Conservation (phyloP, 2,797 vertebrate genomes). For the Limnodromus scolopaceus region DNA sequence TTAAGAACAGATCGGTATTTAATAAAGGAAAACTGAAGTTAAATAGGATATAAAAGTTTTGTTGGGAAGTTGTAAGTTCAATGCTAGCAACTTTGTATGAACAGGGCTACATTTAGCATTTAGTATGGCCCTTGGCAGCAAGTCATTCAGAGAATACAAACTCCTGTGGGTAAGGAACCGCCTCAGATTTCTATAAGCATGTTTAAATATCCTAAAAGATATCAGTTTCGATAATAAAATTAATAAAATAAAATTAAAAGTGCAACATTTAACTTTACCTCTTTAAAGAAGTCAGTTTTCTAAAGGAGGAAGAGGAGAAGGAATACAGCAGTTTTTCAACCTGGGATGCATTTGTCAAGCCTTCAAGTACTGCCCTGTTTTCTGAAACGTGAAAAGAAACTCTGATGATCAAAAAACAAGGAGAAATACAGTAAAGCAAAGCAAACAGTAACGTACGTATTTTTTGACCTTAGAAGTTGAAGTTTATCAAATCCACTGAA, state of each 20-base stretch:
- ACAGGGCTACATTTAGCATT: neutral
- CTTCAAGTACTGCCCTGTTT: conserved; percentile 77
- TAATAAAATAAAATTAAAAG: neutral
- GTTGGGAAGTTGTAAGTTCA: neutral
- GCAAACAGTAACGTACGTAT: neutral
- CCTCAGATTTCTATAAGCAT: neutral
- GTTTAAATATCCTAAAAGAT: neutral
- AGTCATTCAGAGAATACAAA: neutral
- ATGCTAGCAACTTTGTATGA: neutral
- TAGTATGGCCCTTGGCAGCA: neutral
- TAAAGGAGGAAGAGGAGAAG: conserved; percentile 80
- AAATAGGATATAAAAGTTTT: neutral
- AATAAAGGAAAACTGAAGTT: neutral
- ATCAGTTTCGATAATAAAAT: neutral
- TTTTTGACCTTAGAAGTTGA: neutral
- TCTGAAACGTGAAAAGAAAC: conserved; percentile 66
- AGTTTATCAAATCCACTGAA: neutral
- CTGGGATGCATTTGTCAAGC: conserved; percentile 87
- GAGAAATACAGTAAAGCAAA: neutral
- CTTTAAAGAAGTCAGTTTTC: conserved; percentile 87
- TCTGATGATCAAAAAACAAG: neutral
- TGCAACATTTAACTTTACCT: conserved; percentile 77
- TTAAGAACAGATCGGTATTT: neutral
- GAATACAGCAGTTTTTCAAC: conserved; percentile 81
- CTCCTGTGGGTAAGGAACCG: neutral